A percentile compares a stretch with the other conserved stretches of the same genome.
Evolutionary conservation across 2,797 vertebrate species (phyloP).

Genomic region (Champsocephalus esox): DNA sequence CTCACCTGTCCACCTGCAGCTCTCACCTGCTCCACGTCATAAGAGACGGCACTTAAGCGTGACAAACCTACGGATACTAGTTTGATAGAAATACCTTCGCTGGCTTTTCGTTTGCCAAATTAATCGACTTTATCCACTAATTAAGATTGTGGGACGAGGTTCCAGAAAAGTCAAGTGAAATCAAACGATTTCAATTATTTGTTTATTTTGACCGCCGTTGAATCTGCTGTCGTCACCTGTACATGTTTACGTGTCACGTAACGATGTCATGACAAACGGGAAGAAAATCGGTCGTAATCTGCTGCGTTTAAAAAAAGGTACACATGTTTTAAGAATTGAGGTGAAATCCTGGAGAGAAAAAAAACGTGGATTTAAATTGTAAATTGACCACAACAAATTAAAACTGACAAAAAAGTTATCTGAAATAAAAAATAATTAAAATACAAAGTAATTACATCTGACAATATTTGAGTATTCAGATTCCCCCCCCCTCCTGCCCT

Average conservation of each 20-base stretch:
- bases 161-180: not conserved
- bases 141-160: not conserved
- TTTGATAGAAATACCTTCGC: not conserved
- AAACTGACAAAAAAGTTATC: too few relatives aligned
- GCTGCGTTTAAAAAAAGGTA: too few relatives aligned
- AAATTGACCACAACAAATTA: too few relatives aligned
- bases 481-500: too few relatives aligned
- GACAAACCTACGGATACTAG: not conserved
- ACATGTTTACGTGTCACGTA: too few relatives aligned
- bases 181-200: not conserved
- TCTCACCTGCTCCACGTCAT: not conserved
- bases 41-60: slow-evolving; percentile 30
- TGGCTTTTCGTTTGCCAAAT: not conserved
- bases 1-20: slow-evolving; percentile 33
- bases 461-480: too few relatives aligned
- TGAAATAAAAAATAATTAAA: too few relatives aligned
- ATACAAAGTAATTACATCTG: too few relatives aligned
- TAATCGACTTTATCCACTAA: not conserved
- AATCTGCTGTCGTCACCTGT: not conserved
- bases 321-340: too few relatives aligned
- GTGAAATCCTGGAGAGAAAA: too few relatives aligned
- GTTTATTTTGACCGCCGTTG: not conserved
- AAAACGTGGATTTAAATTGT: too few relatives aligned
- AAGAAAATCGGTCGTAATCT: too few relatives aligned
- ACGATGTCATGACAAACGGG: not conserved